Evolutionary conservation across 2,888 invertebrate genomes (phyloP), one percentile per base, ranked within the genome.

Genomic region (Rutpela maculata): DNA sequence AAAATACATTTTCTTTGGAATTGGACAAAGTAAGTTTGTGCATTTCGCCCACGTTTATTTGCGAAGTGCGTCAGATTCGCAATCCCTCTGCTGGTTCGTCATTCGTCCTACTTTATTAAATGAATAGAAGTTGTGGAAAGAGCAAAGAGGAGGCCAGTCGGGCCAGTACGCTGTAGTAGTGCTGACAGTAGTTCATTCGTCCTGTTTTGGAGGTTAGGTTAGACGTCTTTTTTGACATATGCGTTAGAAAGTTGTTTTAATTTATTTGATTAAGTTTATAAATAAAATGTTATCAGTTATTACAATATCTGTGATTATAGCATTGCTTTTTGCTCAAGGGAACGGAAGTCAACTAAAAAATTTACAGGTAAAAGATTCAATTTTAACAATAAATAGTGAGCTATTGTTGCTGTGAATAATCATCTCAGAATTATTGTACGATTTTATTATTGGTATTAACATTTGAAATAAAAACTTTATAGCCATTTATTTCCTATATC

Each of bases 241-340:
- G 65, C 38, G 18, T 62, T 65, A 65, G 65, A 62, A 31, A 62
- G 62, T 43, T 35, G 19, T 12, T 7, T 19, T 60, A 60, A 26
- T 60, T 60, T 60, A 22, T 31, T 62, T 62, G 11, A 5, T 31
- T 63, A 38, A 17, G 18, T 65, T 65, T 65, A 43, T 65, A 43
- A 65, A 76, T 74, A 79, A 63, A 75, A 83, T 83, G 83, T 76
- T 79, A 43, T 79, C 81, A 50, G 67, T 79, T 75, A 71, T 82
- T 38, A 26, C 80, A 62, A 82, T 78, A 72, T 79, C 77, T 31
- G 35, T 82, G 57, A 70, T 81, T 75, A 75, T 83, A 66, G 79
- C 79, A 77, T 73, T 78, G 19, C 78, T 77, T 59, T 73, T 79
- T 74, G 67, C 78, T 17, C 74, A 80, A 65, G 79, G 77, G 18